Conservation (phyloP, 1,140 invertebrate genomes). For the Lasioglossum baleicum region DNA sequence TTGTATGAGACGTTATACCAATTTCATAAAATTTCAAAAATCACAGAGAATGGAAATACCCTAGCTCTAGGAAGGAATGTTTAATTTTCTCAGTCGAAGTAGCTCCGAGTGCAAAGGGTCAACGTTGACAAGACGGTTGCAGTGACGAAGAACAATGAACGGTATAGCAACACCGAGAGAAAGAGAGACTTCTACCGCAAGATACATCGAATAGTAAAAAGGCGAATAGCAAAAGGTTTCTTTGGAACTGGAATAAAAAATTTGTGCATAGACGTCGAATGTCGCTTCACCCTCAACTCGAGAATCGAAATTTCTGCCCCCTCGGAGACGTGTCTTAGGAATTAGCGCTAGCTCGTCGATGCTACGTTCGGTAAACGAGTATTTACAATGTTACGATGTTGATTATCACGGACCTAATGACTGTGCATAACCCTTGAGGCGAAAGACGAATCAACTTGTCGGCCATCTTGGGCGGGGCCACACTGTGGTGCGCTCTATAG, state of each 20-base stretch:
- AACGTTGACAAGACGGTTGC: not conserved
- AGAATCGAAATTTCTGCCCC: not conserved
- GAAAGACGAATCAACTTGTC: too few species aligned
- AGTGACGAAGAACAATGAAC: conserved; percentile 12
- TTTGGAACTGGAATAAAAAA: not conserved
- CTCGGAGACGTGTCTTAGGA: not conserved
- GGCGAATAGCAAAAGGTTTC: not conserved
- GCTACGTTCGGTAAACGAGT: not conserved
- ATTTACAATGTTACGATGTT: conserved; percentile 10
- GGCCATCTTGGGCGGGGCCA: too few species aligned
- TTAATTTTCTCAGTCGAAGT: too few species aligned
- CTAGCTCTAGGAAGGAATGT: too few species aligned
- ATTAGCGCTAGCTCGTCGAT: too few species aligned
- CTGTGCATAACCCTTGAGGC: too few species aligned
- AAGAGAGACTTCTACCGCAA: not conserved
- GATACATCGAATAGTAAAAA: not conserved
- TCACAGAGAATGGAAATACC: too few species aligned
- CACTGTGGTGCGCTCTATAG: too few species aligned
- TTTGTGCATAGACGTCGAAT: conserved; percentile 25
- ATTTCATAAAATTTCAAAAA: too few species aligned
- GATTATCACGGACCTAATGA: too few species aligned
- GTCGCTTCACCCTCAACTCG: not conserved
- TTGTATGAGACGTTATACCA: too few species aligned
- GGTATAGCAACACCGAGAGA: not conserved
- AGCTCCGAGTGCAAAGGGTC: too few species aligned